Evolutionary conservation across 2,797 vertebrate species (phyloP), one percentile per base, ranked within the genome.

Genomic region (Mus minutoides): DNA sequence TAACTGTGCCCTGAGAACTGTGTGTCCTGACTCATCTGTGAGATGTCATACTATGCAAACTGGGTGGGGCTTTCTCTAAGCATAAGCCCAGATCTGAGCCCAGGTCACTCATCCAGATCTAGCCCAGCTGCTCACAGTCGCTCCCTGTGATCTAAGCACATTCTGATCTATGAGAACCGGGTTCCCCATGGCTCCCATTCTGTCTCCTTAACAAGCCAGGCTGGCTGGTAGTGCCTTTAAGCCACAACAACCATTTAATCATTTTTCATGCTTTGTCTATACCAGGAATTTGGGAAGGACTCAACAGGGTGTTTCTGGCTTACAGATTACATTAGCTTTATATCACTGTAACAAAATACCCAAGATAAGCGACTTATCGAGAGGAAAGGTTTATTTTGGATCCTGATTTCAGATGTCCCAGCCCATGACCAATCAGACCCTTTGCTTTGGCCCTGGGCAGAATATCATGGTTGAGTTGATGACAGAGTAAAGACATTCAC

Each of bases 211-310:
- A 60, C 37, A 85, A 88, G 58, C 31, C 83, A n/a, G 16, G 29
- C 46, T 16, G 22, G 54, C 14, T 56, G 12, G 37, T 4, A 34
- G 37, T 56, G 29, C n/a, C 37, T 90, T n/a, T 64, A 78, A 94
- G n/a, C 17, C 56, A 62, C 49, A 58, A 2, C 6, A 26, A 40
- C 24, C 54, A 77, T 77, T 67, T 75, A 84, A 29, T 87, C 34
- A 67, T 73, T 71, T 91, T 46, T 79, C 58, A 46, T 88, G 64
- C 67, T 91, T 93, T 62, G 14, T 91, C 79, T 77, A 40, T 52
- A 82, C 54, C 43, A 58, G 60, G 46, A 94, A 96, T 89, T 75
- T 92, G n/a, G 37, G 60, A 37, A n/a, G 43, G 4, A 37, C 26
- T 85, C 49, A 9, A 14, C 52, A 75, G 43, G 26, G 12, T 29